Percentiles rank a stretch among this genome's conserved stretches.
Evolutionary conservation across 1,140 invertebrate species (phyloP).

Genomic region (Phenacoccus solenopsis): DNA sequence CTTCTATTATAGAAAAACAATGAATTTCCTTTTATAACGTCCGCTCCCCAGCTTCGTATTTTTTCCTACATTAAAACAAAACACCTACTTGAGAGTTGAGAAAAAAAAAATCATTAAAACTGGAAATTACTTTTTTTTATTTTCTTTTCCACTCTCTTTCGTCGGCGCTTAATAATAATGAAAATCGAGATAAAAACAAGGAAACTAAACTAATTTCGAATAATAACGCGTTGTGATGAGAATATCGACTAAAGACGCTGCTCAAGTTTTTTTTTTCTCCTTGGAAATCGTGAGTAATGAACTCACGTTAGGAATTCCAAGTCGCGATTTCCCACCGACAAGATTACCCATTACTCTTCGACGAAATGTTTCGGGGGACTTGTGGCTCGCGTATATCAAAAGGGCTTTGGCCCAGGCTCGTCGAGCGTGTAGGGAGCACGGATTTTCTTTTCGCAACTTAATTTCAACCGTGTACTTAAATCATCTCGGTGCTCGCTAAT

Average conservation of each 20-base stretch:
- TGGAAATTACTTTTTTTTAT: background rate
- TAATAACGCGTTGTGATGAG: background rate
- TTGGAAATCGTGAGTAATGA: too few relatives aligned
- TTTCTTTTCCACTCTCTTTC: too few relatives aligned
- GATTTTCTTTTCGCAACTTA: background rate
- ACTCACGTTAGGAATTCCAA: too few relatives aligned
- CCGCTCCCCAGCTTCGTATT: background rate
- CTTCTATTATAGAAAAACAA: constrained; percentile 8
- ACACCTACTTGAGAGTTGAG: background rate
- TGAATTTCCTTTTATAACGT: background rate
- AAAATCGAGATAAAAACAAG: constrained; percentile 9
- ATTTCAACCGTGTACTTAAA: constrained; percentile 4
- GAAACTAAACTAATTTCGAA: constrained; percentile 14
- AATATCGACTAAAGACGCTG: background rate
- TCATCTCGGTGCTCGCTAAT: background rate
- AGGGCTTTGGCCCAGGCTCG: too few relatives aligned
- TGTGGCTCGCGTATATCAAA: too few relatives aligned
- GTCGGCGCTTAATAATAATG: background rate
- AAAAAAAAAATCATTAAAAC: constrained; percentile 12
- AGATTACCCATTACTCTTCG: too few relatives aligned
- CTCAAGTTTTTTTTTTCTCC: background rate
- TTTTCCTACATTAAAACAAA: constrained; percentile 1
- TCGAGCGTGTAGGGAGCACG: too few relatives aligned
- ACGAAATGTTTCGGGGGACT: too few relatives aligned
- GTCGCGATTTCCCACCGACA: too few relatives aligned